Base-by-base conservation (phyloP, 2,113 vertebrate genomes). In the Corythaixoides concolor region DNA sequence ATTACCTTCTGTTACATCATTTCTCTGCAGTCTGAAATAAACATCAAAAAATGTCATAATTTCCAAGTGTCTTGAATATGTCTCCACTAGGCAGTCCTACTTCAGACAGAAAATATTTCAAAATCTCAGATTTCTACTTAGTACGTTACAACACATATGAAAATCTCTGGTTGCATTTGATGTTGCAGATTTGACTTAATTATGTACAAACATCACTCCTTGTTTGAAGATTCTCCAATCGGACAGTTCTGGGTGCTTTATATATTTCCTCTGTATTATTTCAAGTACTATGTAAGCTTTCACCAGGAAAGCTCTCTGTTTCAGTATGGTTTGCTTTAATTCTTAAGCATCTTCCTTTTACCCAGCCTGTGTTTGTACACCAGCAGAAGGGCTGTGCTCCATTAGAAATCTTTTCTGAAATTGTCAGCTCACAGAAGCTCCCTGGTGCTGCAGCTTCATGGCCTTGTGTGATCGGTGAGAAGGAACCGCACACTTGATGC, bases 101-200 rank as follows among this genome's bases (percentile, higher is more conserved):
- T 88, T 91, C 12, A 82, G n/a, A 85, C 24, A 0, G 1, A 85
- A 95, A 93, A 69, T 64, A 91, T 72, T 92, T 86, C 60, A 74
- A n/a, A 70, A 67, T 59, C 73, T 92, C 64, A 21, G 27, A 58
- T 85, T 95, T 63, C 64, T 85, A 62, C 56, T 59, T 55, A 59
- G 66, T 26, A 60, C 0, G 0, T 91, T 81, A 35, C 30, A 78
- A 50, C 30, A 55, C 1, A 0, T 68, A 77, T 81, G 19, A 21
- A 91, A 94, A 94, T 79, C 66, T 74, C 45, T 47, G 58, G 49
- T 70, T 85, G 82, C 41, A 83, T 95, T 88, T 95, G 66, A 94
- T 47, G 27, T 55, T 63, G 66, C 52, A 85, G 67, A 84, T 84
- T 86, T 73, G 47, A 79, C 56, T 93, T 92, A 35, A 74, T 74